Evolutionary conservation across 2,888 invertebrate genomes (phyloP), one percentile per base, ranked within the genome.

Genomic region (Parnassius glacialis): DNA sequence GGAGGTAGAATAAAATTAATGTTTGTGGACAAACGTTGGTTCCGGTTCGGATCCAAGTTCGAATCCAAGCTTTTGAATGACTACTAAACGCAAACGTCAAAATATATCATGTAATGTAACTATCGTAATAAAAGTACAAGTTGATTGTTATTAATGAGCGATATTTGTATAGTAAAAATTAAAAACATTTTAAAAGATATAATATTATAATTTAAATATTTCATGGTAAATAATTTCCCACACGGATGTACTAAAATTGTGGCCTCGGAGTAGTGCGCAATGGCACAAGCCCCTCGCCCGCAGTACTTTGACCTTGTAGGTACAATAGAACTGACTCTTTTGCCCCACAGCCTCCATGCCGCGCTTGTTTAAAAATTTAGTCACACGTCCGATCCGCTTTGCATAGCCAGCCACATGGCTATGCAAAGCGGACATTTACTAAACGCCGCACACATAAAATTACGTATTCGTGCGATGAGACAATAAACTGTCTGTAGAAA

Each of bases 291-390:
- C 75, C 76, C 74, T 74, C 73, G 72, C 71, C 72, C 71, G 67
- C 65, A 74, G 85, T 83, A 71, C 84, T 80, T 82, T 85, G 87
- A 89, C 88, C 87, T 89, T 90, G 88, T 74, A 71, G 71, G 62
- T 73, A 85, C 87, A 86, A 87, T 85, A 75, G 83, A 73, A 16
- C 70, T 65, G 70, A 70, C 72, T 72, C 69, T 74, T 71, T 72
- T 74, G 74, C 76, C 77, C 74, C 68, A 68, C 67, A 72, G 68
- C 70, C 70, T 71, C 68, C 70, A 70, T 65, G 62, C 64, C 57
- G 52, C 62, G 65, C 65, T 63, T 69, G 67, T 70, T 71, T 64
- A 66, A 72, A 74, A 69, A 70, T 70, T 68, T 67, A 70, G 65
- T 70, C 69, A 70, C 67, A 71, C 67, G 67, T 67, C 64, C 62